Evolutionary conservation across 2,888 invertebrate genomes (phyloP).

Genomic region (Lasioglossum figueresi): DNA sequence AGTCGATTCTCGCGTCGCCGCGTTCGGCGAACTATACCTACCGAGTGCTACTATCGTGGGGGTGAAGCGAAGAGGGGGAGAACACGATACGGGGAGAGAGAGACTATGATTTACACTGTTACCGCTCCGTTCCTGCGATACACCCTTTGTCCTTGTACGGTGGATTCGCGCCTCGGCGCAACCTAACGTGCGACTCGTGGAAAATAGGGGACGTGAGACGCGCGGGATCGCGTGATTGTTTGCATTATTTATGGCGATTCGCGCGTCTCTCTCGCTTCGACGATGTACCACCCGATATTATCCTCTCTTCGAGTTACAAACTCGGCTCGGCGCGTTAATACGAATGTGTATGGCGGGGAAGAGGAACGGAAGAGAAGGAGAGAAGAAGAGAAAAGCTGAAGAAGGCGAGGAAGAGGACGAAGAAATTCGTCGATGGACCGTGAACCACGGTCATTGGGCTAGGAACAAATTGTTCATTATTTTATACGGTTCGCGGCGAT

Average conservation of each 20-base stretch:
- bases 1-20: slow-evolving; percentile 16
- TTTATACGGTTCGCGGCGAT: slow-evolving; percentile 14
- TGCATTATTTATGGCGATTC: slow-evolving; percentile 80
- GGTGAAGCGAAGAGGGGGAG: slow-evolving; percentile 43
- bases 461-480: slow-evolving; percentile 48
- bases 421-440: not conserved
- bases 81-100: slow-evolving; percentile 43
- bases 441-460: slow-evolving; percentile 22
- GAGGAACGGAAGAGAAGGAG: not conserved
- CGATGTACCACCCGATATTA: slow-evolving; percentile 47
- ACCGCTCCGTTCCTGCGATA: slow-evolving; percentile 56
- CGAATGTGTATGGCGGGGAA: not conserved
- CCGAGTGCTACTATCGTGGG: slow-evolving; percentile 24
- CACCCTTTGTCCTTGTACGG: slow-evolving; percentile 75
- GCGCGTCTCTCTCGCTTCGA: slow-evolving; percentile 2
- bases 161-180: slow-evolving; percentile 70
- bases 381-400: not conserved
- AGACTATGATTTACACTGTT: slow-evolving; percentile 69
- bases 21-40: slow-evolving; percentile 34
- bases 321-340: slow-evolving; percentile 28
- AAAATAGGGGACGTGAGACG: slow-evolving; percentile 44
- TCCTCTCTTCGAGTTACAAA: slow-evolving; percentile 45
- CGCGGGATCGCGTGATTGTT: slow-evolving; percentile 72
- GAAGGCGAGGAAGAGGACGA: not conserved
- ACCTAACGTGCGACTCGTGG: slow-evolving; percentile 53